These are phyloP conservation scores for Nasonia longicornis DNA, from an alignment of 1,140 invertebrate genomes.

Conservation along the genomic window DNA sequence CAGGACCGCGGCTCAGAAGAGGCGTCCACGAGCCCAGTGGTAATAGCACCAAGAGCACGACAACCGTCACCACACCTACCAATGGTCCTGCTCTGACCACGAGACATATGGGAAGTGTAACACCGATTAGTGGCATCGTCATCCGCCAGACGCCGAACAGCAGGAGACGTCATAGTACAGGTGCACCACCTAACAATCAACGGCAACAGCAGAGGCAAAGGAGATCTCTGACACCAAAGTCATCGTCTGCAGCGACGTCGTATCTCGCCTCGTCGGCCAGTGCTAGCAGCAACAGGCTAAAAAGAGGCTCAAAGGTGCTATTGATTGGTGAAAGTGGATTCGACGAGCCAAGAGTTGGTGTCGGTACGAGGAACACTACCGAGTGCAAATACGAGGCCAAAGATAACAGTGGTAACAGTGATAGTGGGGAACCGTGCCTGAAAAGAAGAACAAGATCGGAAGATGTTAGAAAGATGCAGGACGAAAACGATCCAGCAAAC, in stretches of 20 bases:
- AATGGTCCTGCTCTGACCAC: background rate
- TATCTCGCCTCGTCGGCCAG: background rate
- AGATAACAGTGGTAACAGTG: background rate
- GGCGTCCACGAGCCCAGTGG: background rate
- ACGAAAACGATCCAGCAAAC: slow-evolving; percentile 65
- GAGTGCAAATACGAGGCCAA: slow-evolving; percentile 19
- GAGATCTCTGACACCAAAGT: slow-evolving; percentile 29
- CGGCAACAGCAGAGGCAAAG: slow-evolving; percentile 21
- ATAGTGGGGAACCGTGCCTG: slow-evolving; percentile 48
- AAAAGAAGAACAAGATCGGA: slow-evolving; percentile 64
- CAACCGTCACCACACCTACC: background rate
- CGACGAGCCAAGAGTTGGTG: slow-evolving; percentile 7
- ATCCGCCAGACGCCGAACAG: slow-evolving; percentile 11
- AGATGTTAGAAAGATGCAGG: slow-evolving; percentile 55
- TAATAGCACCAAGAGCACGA: background rate
- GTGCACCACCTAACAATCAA: slow-evolving; percentile 24
- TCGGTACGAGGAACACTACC: background rate
- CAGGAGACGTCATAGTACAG: slow-evolving; percentile 41
- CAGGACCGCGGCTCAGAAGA: slow-evolving; percentile 34
- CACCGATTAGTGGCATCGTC: background rate
- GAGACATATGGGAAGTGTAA: slow-evolving; percentile 6
- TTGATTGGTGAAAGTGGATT: background rate
- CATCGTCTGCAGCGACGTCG: background rate
- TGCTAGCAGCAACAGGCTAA: background rate
- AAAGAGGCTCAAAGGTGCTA: slow-evolving; percentile 13